Evolutionary conservation across 1,140 invertebrate species (phyloP).

Genomic region (Hestina assimilis): DNA sequence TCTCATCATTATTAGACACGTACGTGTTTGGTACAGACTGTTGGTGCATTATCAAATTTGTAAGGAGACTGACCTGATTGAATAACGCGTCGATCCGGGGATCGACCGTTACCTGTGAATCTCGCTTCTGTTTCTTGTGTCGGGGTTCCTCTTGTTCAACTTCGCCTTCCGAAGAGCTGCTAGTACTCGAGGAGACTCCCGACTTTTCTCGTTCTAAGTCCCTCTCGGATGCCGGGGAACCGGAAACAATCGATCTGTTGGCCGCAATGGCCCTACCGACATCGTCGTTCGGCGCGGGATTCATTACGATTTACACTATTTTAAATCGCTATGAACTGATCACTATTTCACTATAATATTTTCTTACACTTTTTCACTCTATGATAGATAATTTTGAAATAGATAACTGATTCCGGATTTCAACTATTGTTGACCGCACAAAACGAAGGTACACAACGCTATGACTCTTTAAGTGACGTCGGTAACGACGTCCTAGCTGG

Average conservation of each 20-base stretch:
- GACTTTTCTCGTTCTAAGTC: not conserved
- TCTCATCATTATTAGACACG: not conserved
- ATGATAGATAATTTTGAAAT: no score
- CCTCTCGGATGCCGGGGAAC: not conserved
- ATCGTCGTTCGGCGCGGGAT: not conserved
- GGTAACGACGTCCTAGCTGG: no score
- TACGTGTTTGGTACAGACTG: not conserved
- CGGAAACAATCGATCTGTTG: not conserved
- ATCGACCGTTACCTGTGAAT: conserved; percentile 24
- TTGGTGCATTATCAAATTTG: conserved; percentile 21
- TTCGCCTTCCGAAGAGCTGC: not conserved
- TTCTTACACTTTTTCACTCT: no score
- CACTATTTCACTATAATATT: no score
- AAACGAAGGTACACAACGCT: no score
- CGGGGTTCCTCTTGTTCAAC: not conserved
- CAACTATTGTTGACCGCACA: no score
- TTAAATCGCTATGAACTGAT: not conserved
- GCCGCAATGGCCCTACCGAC: not conserved
- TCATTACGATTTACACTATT: not conserved
- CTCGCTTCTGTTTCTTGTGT: conserved; percentile 2
- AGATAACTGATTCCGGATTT: no score
- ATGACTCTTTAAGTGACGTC: no score
- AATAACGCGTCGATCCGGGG: conserved; percentile 24
- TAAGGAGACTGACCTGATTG: conserved; percentile 22
- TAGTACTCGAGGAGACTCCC: not conserved